Conservation (phyloP, 2,113 vertebrate genomes). For the Strix uralensis region DNA sequence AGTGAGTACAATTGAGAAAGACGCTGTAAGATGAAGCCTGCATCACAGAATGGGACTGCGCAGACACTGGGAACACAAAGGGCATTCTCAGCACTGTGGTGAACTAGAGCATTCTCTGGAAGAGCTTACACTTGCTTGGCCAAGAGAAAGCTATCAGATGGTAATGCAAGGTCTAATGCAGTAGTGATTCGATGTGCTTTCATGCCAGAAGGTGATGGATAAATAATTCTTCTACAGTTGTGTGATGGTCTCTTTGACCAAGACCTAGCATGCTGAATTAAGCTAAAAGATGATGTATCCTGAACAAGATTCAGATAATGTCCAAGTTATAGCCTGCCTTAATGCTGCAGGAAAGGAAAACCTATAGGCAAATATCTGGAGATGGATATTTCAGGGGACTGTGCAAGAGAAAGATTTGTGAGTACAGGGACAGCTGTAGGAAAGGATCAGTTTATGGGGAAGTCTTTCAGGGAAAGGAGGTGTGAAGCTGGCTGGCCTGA, state of each 20-base stretch:
- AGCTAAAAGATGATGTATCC: neutral
- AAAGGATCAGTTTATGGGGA: neutral
- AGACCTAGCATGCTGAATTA: neutral
- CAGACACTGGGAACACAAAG: neutral
- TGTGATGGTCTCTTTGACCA: neutral
- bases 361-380: neutral
- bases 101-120: neutral
- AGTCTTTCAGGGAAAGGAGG: neutral
- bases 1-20: neutral
- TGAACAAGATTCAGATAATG: neutral
- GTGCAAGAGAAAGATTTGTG: neutral
- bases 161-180: neutral
- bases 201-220: neutral
- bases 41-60: fast-evolving
- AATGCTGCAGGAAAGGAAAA: neutral
- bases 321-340: neutral
- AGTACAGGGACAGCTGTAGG: neutral
- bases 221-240: neutral
- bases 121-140: neutral
- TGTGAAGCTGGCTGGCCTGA: neutral
- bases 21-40: neutral
- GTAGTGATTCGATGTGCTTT: neutral
- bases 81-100: neutral
- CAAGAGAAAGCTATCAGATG: neutral
- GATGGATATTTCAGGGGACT: neutral